These are phyloP conservation scores for Rotaria socialis DNA, from an alignment of 2,888 invertebrate species.

Conservation along the genomic window DNA sequence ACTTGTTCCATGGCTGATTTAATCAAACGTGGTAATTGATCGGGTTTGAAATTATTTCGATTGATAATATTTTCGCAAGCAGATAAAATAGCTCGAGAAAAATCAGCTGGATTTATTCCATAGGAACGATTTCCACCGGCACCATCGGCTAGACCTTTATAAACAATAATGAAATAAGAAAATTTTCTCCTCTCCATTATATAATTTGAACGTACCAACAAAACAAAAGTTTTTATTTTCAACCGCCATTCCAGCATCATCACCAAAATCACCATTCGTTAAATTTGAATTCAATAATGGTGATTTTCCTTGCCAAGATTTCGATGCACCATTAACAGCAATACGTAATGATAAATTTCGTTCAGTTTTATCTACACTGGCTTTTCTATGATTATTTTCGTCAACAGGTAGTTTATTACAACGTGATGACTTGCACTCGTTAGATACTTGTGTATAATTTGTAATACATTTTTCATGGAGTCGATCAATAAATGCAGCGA, in stretches of 20 bases:
- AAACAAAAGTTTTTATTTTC: constrained; percentile 41
- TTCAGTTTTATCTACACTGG: background rate
- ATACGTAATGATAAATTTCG: constrained; percentile 4
- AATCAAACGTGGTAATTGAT: constrained; percentile 39
- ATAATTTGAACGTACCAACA: constrained; percentile 10
- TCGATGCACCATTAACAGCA: constrained; percentile 45
- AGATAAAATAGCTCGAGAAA: constrained; percentile 41
- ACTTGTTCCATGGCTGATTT: constrained; percentile 37
- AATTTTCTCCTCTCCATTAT: too few relatives aligned
- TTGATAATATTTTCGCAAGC: constrained; percentile 29
- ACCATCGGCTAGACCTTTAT: constrained; percentile 43
- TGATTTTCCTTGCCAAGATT: constrained; percentile 36
- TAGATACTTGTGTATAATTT: background rate
- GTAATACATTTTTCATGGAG: background rate
- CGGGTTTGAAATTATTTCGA: constrained; percentile 19
- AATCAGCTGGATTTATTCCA: constrained; percentile 43
- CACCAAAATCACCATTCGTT: constrained; percentile 43
- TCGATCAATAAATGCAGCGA: background rate
- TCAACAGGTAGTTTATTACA: background rate
- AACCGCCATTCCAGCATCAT: constrained; percentile 44
- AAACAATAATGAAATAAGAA: background rate
- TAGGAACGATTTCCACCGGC: constrained; percentile 44
- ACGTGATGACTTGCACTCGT: background rate
- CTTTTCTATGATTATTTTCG: background rate
- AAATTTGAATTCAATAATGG: constrained; percentile 29